These are phyloP conservation scores for Scaptomyza caliginosa DNA, from an alignment of 2,888 invertebrate species.

Conservation along the genomic window DNA sequence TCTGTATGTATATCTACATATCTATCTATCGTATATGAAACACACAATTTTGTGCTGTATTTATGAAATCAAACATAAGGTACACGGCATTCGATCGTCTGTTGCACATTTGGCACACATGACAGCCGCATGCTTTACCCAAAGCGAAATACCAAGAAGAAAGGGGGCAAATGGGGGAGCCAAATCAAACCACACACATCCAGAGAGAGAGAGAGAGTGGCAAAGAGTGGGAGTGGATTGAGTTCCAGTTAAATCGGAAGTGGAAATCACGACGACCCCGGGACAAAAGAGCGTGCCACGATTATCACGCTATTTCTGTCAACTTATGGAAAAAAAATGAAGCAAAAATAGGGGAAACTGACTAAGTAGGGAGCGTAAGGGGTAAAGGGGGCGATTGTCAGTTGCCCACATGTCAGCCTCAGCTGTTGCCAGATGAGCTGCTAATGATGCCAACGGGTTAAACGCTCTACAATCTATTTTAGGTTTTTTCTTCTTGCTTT, in stretches of 20 bases:
- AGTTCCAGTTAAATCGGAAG: constrained; percentile 77
- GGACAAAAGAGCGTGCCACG: constrained; percentile 66
- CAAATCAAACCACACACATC: constrained; percentile 54
- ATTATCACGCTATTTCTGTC: constrained; percentile 81
- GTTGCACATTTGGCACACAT: constrained; percentile 76
- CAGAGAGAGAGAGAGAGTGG: constrained; percentile 14
- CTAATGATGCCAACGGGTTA: constrained; percentile 78
- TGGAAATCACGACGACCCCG: constrained; percentile 60
- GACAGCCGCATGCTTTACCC: constrained; percentile 70
- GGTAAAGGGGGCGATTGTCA: constrained; percentile 9
- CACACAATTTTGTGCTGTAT: constrained; percentile 46
- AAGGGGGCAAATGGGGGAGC: not conserved
- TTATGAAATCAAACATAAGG: constrained; percentile 78
- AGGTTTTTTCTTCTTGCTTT: constrained; percentile 20
- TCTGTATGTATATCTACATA: constrained; percentile 10
- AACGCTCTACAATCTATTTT: constrained; percentile 67
- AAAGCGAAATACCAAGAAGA: constrained; percentile 22
- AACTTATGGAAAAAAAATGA: constrained; percentile 10
- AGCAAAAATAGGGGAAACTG: not conserved
- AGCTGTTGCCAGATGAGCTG: constrained; percentile 68
- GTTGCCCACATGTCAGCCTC: constrained; percentile 69
- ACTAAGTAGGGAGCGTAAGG: not conserved
- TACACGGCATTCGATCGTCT: constrained; percentile 58
- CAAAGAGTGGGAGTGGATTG: constrained; percentile 39
- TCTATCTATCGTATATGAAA: constrained; percentile 11